A percentile compares a stretch with the other conserved stretches of the same genome.
phyloP scores from a whole-genome alignment of 1,140 invertebrate genomes.

The Eupristina koningsbergeri region DNA sequence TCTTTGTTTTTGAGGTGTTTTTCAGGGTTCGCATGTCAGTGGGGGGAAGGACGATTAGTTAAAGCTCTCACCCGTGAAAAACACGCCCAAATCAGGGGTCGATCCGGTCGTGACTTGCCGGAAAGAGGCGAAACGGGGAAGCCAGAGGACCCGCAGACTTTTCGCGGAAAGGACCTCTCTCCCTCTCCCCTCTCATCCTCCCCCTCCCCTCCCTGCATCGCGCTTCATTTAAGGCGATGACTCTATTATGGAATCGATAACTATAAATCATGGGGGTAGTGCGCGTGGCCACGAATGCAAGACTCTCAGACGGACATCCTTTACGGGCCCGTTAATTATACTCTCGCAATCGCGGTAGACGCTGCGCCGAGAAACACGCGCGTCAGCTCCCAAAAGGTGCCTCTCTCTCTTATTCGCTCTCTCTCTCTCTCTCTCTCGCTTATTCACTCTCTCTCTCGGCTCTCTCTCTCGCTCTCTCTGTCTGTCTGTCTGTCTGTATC shows the following conservation, averaged over 20 bases:
- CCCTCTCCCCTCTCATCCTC: too few relatives aligned
- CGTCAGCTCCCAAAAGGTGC: neutral
- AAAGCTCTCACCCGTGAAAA: slow-evolving; percentile 16
- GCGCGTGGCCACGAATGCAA: slow-evolving; percentile 62
- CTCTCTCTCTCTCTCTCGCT: neutral
- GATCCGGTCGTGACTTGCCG: slow-evolving; percentile 43
- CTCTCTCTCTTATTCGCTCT: neutral
- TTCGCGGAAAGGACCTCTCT: slow-evolving; percentile 3
- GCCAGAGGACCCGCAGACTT: neutral
- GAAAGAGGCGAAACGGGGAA: neutral
- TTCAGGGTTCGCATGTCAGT: slow-evolving; percentile 11
- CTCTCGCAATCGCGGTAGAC: slow-evolving; percentile 8
- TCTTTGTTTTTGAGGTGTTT: slow-evolving; percentile 16
- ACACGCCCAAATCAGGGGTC: slow-evolving; percentile 46
- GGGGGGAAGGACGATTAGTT: neutral
- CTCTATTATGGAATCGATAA: slow-evolving; percentile 73
- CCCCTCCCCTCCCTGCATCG: too few relatives aligned
- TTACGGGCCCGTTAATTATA: slow-evolving; percentile 70
- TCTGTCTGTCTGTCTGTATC: neutral
- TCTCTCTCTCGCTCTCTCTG: neutral
- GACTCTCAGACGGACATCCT: slow-evolving; percentile 63
- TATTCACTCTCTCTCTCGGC: neutral
- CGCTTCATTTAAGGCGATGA: slow-evolving; percentile 54
- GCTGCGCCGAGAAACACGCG: neutral
- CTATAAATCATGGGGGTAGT: slow-evolving; percentile 66